Evolutionary conservation across 2,888 invertebrate species (phyloP).

Genomic region (Hyposoter dolosus): DNA sequence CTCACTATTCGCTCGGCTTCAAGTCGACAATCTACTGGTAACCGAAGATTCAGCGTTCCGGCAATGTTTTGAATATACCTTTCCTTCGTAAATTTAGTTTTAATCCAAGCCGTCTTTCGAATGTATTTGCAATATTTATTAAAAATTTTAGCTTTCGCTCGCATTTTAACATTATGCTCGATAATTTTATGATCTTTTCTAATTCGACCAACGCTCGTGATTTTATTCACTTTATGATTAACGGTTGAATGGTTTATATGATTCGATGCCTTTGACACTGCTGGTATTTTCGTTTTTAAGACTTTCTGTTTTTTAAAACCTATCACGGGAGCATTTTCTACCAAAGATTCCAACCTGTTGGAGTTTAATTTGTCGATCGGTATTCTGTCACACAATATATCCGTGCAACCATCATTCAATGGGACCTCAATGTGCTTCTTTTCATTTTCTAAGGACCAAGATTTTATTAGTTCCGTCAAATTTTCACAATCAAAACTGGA

Average conservation of each 20-base stretch:
- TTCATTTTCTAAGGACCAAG: background rate
- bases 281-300: background rate
- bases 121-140: slow-evolving; percentile 9
- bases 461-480: background rate
- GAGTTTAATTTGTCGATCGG: background rate
- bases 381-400: background rate
- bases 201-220: background rate
- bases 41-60: background rate
- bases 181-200: background rate
- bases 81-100: slow-evolving; percentile 13
- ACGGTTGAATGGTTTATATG: background rate
- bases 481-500: background rate
- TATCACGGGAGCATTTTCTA: background rate
- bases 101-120: background rate
- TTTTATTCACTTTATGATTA: background rate
- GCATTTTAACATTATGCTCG: background rate
- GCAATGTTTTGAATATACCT: slow-evolving; percentile 25
- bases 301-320: background rate
- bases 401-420: background rate
- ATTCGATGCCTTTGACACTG: background rate
- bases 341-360: no score
- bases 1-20: slow-evolving; percentile 38
- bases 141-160: background rate
- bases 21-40: slow-evolving; percentile 18
- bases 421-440: background rate